Evolutionary conservation across 1,140 invertebrate species (phyloP), one percentile per base, ranked within the genome.

Genomic region (Lasioglossum albipes): DNA sequence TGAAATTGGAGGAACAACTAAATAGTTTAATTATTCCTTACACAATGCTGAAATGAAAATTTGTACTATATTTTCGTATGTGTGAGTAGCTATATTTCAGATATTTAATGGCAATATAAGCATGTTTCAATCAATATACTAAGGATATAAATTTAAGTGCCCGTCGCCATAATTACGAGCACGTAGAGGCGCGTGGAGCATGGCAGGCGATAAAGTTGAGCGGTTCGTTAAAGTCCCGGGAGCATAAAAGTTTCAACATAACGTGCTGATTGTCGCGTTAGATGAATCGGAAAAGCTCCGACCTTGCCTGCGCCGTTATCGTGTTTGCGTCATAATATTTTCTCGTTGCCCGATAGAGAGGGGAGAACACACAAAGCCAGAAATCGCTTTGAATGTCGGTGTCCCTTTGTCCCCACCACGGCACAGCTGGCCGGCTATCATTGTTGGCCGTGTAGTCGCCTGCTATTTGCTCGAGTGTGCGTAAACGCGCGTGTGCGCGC

Each of bases 281-380:
- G 75, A 71, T 84, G 84, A 85, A 75, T 85, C 71, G 84, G 84
- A 85, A 86, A 86, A 86, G 71, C 70, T 57, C 61, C 75, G 75
- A 77, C 84, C 84, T 86, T 85, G 84, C 81, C n/a, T 54, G 72
- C 41, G 71, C 41, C 75, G 84, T 86, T 86, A 86, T 86, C 81
- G 68, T 64, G 77, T 80, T 83, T 80, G 85, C 84, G 84, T 86
- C 84, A 86, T 64, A 83, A 83, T 83, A 83, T 86, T 86, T 86
- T 86, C 84, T 86, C 76, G 59, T 68, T 54, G 52, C 52, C 20
- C 52, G 52, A 5, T 16, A 6, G 52, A 54, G 52, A 16, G 52
- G 18, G 18, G 31, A 5, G 31, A 83, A 42, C 81, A 75, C 76
- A 80, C 16, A 73, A 68, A 66, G 73, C 52, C 59, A 75, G 73